A percentile compares a stretch with the other conserved stretches of the same genome.
These are phyloP conservation scores for Eilema griseolum DNA, from an alignment of 2,888 invertebrate genomes.

Conservation along the genomic window DNA sequence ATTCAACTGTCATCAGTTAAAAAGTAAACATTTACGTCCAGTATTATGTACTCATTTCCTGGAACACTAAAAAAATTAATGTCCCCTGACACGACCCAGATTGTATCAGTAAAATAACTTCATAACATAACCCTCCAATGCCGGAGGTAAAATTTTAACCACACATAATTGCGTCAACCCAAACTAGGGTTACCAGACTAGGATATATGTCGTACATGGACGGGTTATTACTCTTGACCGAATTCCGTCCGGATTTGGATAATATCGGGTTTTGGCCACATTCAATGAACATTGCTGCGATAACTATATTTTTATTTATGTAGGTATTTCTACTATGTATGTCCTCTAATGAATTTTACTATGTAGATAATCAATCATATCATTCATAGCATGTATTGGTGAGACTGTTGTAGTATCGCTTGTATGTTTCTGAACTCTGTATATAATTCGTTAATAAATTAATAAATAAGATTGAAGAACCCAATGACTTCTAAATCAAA, in stretches of 20 bases:
- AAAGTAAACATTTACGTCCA: slow-evolving; percentile 1
- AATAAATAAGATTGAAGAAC: neutral
- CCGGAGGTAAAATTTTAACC: slow-evolving; percentile 21
- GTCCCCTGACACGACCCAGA: slow-evolving; percentile 12
- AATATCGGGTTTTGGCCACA: neutral
- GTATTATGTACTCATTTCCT: neutral
- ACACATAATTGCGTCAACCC: slow-evolving; percentile 41
- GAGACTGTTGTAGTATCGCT: neutral
- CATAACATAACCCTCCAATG: slow-evolving; percentile 20
- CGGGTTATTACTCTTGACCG: neutral
- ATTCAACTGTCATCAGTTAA: neutral
- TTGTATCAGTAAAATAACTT: slow-evolving; percentile 23
- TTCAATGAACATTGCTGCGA: neutral
- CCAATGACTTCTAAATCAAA: too few species aligned
- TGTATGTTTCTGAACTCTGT: neutral
- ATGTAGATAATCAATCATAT: neutral
- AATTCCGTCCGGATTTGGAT: neutral
- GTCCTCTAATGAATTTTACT: too few species aligned
- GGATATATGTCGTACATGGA: neutral
- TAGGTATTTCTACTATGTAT: too few species aligned
- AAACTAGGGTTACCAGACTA: slow-evolving; percentile 27
- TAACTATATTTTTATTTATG: too few species aligned
- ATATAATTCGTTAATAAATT: neutral
- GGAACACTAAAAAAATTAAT: slow-evolving; percentile 7
- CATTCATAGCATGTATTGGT: neutral